phyloP scores from a whole-genome alignment of 2,797 vertebrate species.

The Denticeps clupeoides region DNA sequence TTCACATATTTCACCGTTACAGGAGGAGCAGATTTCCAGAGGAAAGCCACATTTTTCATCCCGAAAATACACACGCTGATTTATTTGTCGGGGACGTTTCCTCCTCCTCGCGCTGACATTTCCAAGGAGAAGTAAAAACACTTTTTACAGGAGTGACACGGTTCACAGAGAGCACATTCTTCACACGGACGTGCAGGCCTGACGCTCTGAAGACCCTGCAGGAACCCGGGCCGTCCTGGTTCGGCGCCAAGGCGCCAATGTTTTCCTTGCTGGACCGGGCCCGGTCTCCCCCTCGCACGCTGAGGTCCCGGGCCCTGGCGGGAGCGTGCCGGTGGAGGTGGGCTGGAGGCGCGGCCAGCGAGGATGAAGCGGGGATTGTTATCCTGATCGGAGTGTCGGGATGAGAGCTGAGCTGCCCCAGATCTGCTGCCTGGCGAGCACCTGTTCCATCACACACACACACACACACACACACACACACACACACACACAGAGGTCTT shows the following conservation, averaged over 20 bases:
- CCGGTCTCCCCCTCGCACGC: no score
- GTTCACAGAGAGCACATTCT: slow-evolving; percentile 47
- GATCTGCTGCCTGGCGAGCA: slow-evolving; percentile 14
- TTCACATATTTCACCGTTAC: no score
- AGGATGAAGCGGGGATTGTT: slow-evolving; percentile 9
- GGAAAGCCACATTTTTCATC: no score
- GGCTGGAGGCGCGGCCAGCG: no score
- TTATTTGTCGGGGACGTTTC: slow-evolving; percentile 2
- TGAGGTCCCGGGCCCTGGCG: no score
- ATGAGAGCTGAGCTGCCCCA: slow-evolving; percentile 4
- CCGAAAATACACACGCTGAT: no score
- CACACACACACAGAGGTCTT: neutral
- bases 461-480: slow-evolving; percentile 10
- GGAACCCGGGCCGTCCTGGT: slow-evolving; percentile 34
- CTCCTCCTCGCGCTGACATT: slow-evolving; percentile 26
- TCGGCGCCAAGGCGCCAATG: slow-evolving; percentile 17
- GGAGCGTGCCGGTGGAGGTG: no score
- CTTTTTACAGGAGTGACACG: slow-evolving; percentile 45
- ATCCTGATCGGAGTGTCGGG: slow-evolving; percentile 5
- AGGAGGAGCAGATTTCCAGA: no score
- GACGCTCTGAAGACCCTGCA: slow-evolving; percentile 36
- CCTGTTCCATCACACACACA: slow-evolving; percentile 14
- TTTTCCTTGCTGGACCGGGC: neutral
- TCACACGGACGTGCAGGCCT: slow-evolving; percentile 38
- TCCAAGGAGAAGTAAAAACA: slow-evolving; percentile 39